Base-by-base conservation (phyloP, 2,888 invertebrate genomes). In the Athetis lepigone region DNA sequence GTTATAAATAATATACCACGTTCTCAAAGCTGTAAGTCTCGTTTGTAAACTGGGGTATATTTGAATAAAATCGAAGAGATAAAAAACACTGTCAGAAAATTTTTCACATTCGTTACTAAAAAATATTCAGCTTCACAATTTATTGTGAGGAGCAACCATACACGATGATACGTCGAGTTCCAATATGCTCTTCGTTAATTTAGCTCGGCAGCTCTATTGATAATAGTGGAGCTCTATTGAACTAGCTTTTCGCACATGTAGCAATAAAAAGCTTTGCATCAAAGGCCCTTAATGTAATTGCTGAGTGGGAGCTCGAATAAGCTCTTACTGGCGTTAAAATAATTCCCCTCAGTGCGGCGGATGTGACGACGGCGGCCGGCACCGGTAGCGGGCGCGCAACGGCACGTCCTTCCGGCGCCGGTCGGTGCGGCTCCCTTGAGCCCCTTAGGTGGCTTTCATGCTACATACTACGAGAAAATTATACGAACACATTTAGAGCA, bases 371-470 rank as follows among this genome's bases (percentile, higher is more conserved):
- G 86, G 76, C 81, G 85, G 77, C 75, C 79, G 84, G 79, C 78
- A 76, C 81, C 83, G 89, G 88, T 82, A 84, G 85, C 81, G 86
- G 81, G 84, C 83, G 84, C 83, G 86, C 85, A 81, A 82, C 79
- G 84, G 83, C 84, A 85, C 88, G 85, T 89, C 88, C 90, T 90
- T 90, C 90, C 90, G 88, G 83, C 72, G 62, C 75, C 74, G 77
- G 76, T 75, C 79, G 71, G 78, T 77, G 79, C 80, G 80, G 75
- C 82, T 85, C 84, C 82, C 85, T 75, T 70, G 81, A 84, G 85
- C 79, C 85, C 79, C 83, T 85, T 83, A 83, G 83, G 82, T 82
- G 82, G 80, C 83, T 84, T 84, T 82, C 81, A 79, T 82, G 75
- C 76, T 72, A 81, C 80, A 70, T 69, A 83, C 83, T 85, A 80